These are phyloP conservation scores for Varanus komodoensis DNA, from an alignment of 2,113 vertebrate genomes.

Conservation along the genomic window DNA sequence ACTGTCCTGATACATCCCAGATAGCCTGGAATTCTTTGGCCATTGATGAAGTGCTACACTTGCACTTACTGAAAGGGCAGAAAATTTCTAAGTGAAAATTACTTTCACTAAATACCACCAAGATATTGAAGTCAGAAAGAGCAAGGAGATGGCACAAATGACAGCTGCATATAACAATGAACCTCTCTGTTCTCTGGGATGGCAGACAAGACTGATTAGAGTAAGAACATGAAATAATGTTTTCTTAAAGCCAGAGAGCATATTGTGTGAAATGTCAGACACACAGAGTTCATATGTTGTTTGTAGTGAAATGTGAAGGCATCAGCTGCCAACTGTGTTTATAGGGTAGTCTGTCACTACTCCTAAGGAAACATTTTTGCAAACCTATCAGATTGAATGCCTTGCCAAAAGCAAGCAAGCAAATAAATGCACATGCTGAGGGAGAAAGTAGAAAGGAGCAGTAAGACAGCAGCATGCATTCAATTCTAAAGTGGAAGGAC, in stretches of 20 bases:
- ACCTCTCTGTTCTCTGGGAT: constrained; percentile 79
- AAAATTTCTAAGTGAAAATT: constrained; percentile 96
- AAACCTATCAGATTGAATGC: constrained; percentile 19
- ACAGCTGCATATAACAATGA: constrained; percentile 89
- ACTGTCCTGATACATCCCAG: constrained; percentile 96
- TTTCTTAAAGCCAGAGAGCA: constrained; percentile 81
- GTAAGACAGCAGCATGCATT: not conserved
- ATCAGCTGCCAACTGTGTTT: constrained; percentile 63
- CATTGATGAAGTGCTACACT: constrained; percentile 97
- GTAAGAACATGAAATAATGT: constrained; percentile 84
- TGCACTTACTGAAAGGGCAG: constrained; percentile 89
- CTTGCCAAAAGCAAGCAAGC: constrained; percentile 6
- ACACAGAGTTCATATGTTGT: constrained; percentile 73
- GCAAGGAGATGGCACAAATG: constrained; percentile 82
- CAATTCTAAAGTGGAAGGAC: not conserved
- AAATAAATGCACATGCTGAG: constrained; percentile 15
- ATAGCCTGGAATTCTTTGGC: constrained; percentile 93
- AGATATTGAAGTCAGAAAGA: constrained; percentile 89
- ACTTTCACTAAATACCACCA: constrained; percentile 91
- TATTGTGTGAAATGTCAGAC: constrained; percentile 81
- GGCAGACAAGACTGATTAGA: constrained; percentile 84
- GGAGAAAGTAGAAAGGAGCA: constrained; percentile 27
- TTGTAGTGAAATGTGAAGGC: constrained; percentile 71
- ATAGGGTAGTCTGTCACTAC: constrained; percentile 20
- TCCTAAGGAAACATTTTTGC: constrained; percentile 37